Evolutionary conservation across 1,140 invertebrate species (phyloP).

Genomic region (Leptopilina clavipes): DNA sequence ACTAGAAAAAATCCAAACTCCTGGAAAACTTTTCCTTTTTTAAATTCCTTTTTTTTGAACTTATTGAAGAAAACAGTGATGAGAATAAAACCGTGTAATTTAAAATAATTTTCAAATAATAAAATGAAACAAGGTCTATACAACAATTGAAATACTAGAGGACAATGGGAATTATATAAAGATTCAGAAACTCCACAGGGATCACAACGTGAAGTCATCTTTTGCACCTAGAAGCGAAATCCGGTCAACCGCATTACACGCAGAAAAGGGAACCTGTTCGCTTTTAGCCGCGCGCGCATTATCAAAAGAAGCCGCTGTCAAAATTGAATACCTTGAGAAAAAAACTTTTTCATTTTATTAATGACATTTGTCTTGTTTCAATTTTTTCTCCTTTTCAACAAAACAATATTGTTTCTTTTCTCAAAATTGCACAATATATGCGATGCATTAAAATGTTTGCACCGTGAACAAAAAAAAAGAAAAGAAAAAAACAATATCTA

Average conservation of each 20-base stretch:
- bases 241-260: background rate
- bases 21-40: too few relatives aligned
- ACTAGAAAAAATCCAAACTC: background rate
- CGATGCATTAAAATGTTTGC: background rate
- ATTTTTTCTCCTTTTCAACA: background rate
- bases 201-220: conserved; percentile 4
- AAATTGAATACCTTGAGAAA: background rate
- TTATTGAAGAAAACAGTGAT: background rate
- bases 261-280: conserved; percentile 16
- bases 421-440: too few relatives aligned
- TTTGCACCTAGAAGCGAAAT: background rate
- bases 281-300: background rate
- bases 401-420: background rate
- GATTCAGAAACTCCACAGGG: background rate
- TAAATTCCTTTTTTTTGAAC: background rate
- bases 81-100: conserved; percentile 10
- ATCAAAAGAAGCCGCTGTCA: conserved; percentile 6
- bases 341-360: background rate
- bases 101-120: conserved; percentile 11
- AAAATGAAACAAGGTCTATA: background rate
- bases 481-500: background rate
- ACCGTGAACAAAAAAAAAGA: too few relatives aligned
- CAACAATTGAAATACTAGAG: background rate
- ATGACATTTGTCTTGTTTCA: background rate
- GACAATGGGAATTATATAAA: background rate